Base-by-base conservation (phyloP, 2,888 invertebrate genomes). In the Chouioia cunea region DNA sequence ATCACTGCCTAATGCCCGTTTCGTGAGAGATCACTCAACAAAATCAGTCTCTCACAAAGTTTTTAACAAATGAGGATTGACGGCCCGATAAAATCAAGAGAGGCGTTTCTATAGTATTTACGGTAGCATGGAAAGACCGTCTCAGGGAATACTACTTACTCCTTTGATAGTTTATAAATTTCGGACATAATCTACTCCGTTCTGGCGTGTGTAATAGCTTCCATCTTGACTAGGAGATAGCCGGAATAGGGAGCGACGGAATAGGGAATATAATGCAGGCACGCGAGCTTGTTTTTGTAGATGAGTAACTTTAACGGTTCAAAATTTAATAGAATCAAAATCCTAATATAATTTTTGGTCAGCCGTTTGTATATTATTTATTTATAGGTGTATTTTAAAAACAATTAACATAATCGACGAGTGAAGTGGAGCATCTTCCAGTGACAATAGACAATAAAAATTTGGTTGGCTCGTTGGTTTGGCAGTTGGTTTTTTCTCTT, bases 141-240 rank as follows among this genome's bases (percentile, higher is more conserved):
- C 6, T 16, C 20, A 4, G 47, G 14, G 22, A 16, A 48, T 6
- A 6, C 60, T 3, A 8, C 57, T 67, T 73, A 73, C 70, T 74
- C 75, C 77, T 78, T 78, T 80, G 79, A 81, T 80, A 81, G 79
- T 80, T 80, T 81, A 80, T 80, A 78, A 78, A 81, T 79, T 80
- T 80, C 76, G 76, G 27, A 78, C 76, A 80, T 80, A 80, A 79
- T 79, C 79, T 77, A 27, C 77, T 77, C 74, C 62, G 71, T 47
- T 73, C 73, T 66, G 70, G 74, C 73, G 70, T 54, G 52, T 63
- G 76, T 74, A 73, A 70, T 71, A 66, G 64, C 54, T 44, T 62
- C 58, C 50, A 18, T 47, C n/a, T 23, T 60, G 67, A 67, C 70
- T 70, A 70, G 70, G 67, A 64, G 70, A 73, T 70, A 70, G 65